These are phyloP conservation scores for Cossypha heuglini DNA, from an alignment of 2,797 vertebrate species.

Conservation along the genomic window DNA sequence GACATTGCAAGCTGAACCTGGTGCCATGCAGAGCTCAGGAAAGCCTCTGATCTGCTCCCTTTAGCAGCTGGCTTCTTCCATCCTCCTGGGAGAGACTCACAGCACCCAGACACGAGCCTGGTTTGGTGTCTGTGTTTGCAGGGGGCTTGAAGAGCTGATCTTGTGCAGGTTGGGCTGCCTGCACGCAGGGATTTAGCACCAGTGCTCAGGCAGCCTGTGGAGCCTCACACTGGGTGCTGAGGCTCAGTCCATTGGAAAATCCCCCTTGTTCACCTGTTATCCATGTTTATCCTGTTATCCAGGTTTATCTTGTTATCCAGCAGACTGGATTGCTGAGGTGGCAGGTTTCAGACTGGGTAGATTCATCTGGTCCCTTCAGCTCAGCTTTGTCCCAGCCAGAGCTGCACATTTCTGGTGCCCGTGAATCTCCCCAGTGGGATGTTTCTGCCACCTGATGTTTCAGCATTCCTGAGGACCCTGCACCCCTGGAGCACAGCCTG, in stretches of 20 bases:
- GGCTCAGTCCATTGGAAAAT: neutral
- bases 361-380: neutral
- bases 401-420: neutral
- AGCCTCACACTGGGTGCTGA: neutral
- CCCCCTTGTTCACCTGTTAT: neutral
- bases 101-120: neutral
- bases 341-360: neutral
- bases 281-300: neutral
- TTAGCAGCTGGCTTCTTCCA: neutral
- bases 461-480: neutral
- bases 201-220: neutral
- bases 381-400: neutral
- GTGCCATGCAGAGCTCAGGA: neutral
- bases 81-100: neutral
- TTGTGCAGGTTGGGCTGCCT: rapidly evolving
- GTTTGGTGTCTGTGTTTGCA: neutral
- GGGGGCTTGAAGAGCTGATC: neutral
- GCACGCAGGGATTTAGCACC: neutral
- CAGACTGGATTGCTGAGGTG: neutral
- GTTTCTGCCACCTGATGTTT: neutral
- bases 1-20: neutral
- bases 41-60: neutral
- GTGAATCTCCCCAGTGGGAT: neutral
- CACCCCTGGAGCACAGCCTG: neutral
- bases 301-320: neutral